Base-by-base conservation (phyloP, 2,888 invertebrate species). In the Ischnus inquisitorius region DNA sequence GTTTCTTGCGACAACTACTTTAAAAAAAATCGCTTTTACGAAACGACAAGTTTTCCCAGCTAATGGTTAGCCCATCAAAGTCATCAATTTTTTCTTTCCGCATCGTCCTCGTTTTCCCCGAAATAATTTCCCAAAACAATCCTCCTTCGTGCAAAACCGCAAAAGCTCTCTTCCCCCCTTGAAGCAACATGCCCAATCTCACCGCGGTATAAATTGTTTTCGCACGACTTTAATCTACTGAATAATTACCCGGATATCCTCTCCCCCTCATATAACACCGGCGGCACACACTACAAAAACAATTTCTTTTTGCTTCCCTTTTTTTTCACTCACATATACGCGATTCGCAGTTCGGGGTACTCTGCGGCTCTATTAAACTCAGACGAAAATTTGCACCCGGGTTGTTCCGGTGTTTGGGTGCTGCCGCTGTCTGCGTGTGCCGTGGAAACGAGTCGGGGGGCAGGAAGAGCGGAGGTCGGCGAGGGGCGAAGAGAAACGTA, bases 291-390 rank as follows among this genome's bases (percentile, higher is more conserved):
- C 5, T 22, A 19, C 43, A 2, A 10, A 25, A 68, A 60, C 34
- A 22, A 67, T 62, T 78, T 79, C 54, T 79, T 78, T 14, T 46
- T 16, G 64, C 1, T 6, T 22, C 12, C 19, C 19, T 12, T 34
- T 14, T 28, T 28, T 10, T 22, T 57, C 54, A 19, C 19, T 43
- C 14, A 41, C 12, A 41, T 54, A 43, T 12, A 64, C 41, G 12
- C n/a, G n/a, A 19, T 46, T 39, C 19, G 54, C 62, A 74, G 72
- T 68, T 77, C 39, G 22, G 12, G 57, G 62, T 62, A 71, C 79
- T 75, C 71, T 71, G 79, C 22, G 79, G 79, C 65, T 41, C 83
- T 79, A 79, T 79, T 83, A 83, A 83, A 83, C 79, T 83, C 83
- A 76, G 83, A 60, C 64, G 75, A 83, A 83, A 79, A 83, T 76